Conservation (phyloP, 2,888 invertebrate species). For the Piscicola geometra region DNA sequence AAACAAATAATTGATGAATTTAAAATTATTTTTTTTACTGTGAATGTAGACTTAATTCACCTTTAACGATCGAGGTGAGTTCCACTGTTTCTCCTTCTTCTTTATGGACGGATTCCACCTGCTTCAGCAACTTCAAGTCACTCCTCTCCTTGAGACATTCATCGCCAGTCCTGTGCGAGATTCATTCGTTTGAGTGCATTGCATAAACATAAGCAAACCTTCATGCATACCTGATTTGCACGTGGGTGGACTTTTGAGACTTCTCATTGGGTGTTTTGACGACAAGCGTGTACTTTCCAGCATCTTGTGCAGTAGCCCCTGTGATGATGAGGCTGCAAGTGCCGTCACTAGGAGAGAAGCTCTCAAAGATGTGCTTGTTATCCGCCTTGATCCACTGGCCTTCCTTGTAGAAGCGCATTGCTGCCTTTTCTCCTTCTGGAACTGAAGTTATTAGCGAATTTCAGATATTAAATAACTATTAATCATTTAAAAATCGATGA, state of each 20-base stretch:
- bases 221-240: neutral
- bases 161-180: neutral
- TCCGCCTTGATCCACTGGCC: neutral
- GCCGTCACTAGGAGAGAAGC: neutral
- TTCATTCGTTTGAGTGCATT: neutral
- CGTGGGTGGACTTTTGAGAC: neutral
- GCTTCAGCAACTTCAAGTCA: constrained; percentile 10
- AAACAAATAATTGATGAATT: neutral
- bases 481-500: too few species aligned
- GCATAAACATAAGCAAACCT: neutral
- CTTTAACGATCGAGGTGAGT: constrained; percentile 18
- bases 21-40: too few species aligned
- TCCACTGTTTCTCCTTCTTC: constrained; percentile 6
- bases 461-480: too few species aligned
- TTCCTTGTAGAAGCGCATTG: neutral
- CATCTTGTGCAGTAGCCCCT: neutral
- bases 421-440: neutral
- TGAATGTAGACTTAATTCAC: neutral
- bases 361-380: neutral
- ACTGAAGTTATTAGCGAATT: too few species aligned
- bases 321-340: neutral
- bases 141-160: neutral
- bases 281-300: neutral
- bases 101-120: neutral
- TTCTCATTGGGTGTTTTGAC: neutral